Evolutionary conservation across 2,888 invertebrate genomes (phyloP), one percentile per base, ranked within the genome.

Genomic region (Meta bourneti): DNA sequence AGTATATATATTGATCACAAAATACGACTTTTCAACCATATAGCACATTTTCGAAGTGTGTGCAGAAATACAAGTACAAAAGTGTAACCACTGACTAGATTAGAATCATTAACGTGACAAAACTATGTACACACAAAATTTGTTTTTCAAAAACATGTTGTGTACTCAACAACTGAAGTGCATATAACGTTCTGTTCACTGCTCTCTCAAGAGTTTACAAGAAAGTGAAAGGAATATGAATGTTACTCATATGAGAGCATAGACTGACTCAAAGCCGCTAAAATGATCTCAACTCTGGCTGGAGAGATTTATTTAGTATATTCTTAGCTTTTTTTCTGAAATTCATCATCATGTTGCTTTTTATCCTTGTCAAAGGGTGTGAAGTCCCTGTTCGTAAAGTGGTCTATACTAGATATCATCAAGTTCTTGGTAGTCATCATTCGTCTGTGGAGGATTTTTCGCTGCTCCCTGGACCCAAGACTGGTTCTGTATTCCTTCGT

Each of bases 401-500:
- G 69, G 70, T 49, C 69, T 81, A 75, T 52, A 74, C 74, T 85
- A 85, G 85, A 74, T 81, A 74, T 81, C 88, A 51, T 74, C 88
- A 81, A 52, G 71, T 49, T 71, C 81, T 88, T 88, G 88, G 70
- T 51, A 8, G 82, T 54, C 79, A 52, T 92, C 86, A 92, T 75
- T 92, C 92, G 54, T 92, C 89, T 34, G 89, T 54, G 48, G 92
- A 72, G 8, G 92, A 74, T 80, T 92, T 88, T 78, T 92, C 92
- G 51, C 92, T 77, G 87, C 90, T 87, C n/a, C 89, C 93, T 54
- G 90, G 92, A 54, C 93, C 93, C 82, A 94, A 91, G 34, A 93
- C 93, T 92, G 94, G 94, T 90, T 98, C 98, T 94, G 98, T 98
- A 96, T 98, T 98, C 95, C 98, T 97, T 95, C 98, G 97, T 96